A percentile compares a stretch with the other conserved stretches of the same genome.
phyloP scores from a whole-genome alignment of 2,797 vertebrate species.

The Vespertilio murinus region DNA sequence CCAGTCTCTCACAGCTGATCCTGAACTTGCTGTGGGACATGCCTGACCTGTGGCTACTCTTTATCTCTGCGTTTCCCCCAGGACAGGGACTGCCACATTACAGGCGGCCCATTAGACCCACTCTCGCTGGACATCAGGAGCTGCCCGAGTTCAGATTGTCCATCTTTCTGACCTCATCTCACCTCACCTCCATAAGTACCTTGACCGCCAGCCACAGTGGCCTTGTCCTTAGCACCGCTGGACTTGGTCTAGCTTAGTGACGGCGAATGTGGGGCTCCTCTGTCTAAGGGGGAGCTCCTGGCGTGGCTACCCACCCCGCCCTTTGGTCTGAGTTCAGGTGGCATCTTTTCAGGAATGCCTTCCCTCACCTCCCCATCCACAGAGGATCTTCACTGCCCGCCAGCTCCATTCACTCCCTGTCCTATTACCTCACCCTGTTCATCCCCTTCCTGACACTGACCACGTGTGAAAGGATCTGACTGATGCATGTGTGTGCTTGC shows the following conservation, averaged over 20 bases:
- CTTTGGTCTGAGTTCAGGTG: background rate
- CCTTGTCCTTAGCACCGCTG: accelerated
- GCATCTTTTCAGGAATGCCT: accelerated
- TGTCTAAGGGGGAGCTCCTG: accelerated
- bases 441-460: accelerated
- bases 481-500: accelerated
- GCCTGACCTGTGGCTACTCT: accelerated
- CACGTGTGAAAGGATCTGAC: background rate
- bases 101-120: accelerated
- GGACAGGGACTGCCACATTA: background rate
- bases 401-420: no score
- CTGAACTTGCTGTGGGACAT: accelerated
- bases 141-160: accelerated
- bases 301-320: accelerated
- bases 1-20: background rate
- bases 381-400: accelerated
- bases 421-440: no score
- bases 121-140: background rate
- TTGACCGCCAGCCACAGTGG: accelerated
- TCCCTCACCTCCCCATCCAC: background rate
- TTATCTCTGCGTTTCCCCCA: accelerated
- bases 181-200: accelerated
- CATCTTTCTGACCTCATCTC: background rate
- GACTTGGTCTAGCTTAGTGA: background rate
- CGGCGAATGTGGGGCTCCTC: background rate